phyloP scores from a whole-genome alignment of 2,888 invertebrate genomes.

The Oscheius onirici region DNA sequence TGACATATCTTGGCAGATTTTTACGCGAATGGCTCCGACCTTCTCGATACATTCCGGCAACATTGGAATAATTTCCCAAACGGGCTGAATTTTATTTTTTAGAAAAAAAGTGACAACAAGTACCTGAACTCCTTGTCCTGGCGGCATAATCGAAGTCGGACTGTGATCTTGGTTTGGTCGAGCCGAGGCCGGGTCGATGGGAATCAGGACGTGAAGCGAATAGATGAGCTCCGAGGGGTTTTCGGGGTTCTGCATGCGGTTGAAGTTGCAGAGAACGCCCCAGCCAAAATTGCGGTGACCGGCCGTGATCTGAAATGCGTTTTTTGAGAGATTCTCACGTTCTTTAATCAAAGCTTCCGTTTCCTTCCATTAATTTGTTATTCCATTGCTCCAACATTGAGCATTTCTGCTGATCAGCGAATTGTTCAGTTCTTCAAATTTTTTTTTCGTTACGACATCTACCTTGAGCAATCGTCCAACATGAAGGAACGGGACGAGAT shows the following conservation, averaged over 20 bases:
- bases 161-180: neutral
- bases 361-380: no score
- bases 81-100: neutral
- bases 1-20: constrained; percentile 86
- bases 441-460: no score
- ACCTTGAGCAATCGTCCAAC: constrained; percentile 92
- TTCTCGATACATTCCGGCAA: constrained; percentile 84
- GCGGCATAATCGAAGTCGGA: constrained; percentile 2
- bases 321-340: no score
- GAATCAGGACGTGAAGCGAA: constrained; percentile 80
- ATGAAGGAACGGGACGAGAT: constrained; percentile 90
- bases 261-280: constrained; percentile 84
- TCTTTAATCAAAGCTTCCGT: no score
- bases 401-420: no score
- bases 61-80: constrained; percentile 79
- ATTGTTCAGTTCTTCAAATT: no score
- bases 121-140: neutral
- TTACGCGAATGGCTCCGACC: constrained; percentile 88
- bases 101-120: neutral
- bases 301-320: constrained; percentile 56
- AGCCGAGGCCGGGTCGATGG: neutral
- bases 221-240: constrained; percentile 76
- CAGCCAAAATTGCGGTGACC: constrained; percentile 86
- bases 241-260: constrained; percentile 73
- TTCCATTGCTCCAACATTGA: no score